Percentiles rank a stretch among this genome's conserved stretches.
Conservation (phyloP, 2,797 vertebrate genomes). For the Parauchenoglanis ngamensis region DNA sequence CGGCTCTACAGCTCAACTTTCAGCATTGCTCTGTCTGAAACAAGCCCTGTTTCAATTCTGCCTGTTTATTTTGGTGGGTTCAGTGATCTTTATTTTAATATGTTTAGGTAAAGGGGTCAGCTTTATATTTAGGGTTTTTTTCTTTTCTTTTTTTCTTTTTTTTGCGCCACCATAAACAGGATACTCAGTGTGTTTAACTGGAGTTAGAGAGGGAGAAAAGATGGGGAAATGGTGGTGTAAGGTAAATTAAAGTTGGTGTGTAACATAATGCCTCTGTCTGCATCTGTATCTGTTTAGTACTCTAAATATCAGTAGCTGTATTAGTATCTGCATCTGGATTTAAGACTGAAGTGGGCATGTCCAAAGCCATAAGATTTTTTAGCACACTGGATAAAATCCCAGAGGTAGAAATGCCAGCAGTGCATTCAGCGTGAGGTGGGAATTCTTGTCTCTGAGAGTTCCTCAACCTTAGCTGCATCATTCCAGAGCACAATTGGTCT, state of each 20-base stretch:
- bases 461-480: background rate
- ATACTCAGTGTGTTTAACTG: conserved; percentile 45
- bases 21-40: conserved; percentile 60
- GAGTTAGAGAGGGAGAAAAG: conserved; percentile 18
- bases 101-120: conserved; percentile 69
- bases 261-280: background rate
- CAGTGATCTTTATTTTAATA: conserved; percentile 63
- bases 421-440: background rate
- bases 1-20: conserved; percentile 54
- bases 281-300: background rate
- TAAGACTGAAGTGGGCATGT: background rate
- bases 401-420: background rate
- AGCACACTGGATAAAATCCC: background rate
- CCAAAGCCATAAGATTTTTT: background rate
- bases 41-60: conserved; percentile 65
- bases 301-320: background rate
- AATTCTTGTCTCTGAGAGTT: background rate
- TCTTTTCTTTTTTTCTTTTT: conserved; percentile 19
- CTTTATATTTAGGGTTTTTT: conserved; percentile 63
- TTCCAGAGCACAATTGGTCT: background rate
- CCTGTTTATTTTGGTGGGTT: conserved; percentile 68
- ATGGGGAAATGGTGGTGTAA: conserved; percentile 44
- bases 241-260: background rate
- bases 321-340: background rate
- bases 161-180: background rate